These are phyloP conservation scores for Adineta ricciae DNA, from an alignment of 2,888 invertebrate genomes.

Conservation along the genomic window DNA sequence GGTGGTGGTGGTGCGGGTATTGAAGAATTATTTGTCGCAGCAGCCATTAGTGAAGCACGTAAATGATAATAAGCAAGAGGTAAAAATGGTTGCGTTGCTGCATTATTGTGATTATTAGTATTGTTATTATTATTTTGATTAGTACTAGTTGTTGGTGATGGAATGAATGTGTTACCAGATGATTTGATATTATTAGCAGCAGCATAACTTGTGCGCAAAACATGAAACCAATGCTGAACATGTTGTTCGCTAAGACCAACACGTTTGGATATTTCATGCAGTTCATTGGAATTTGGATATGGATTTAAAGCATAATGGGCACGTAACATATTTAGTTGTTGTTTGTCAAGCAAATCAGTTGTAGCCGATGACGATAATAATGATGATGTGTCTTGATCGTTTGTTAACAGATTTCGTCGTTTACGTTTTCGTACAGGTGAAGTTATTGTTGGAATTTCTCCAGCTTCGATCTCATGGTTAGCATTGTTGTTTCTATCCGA, in stretches of 20 bases:
- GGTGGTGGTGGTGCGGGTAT: background rate
- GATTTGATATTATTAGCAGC: background rate
- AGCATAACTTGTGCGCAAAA: constrained; percentile 4
- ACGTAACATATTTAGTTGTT: constrained; percentile 20
- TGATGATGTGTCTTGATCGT: background rate
- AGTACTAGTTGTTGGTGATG: background rate
- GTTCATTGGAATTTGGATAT: constrained; percentile 15
- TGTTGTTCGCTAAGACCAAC: constrained; percentile 20
- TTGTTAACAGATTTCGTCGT: background rate
- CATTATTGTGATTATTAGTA: background rate
- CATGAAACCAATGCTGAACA: constrained; percentile 20
- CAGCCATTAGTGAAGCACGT: constrained; percentile 21
- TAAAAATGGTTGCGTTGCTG: background rate
- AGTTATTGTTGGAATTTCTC: constrained; percentile 16
- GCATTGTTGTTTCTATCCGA: background rate
- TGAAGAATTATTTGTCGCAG: background rate
- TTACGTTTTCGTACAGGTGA: background rate
- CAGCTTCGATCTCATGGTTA: constrained; percentile 11
- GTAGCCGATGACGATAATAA: background rate
- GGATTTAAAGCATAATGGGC: constrained; percentile 20
- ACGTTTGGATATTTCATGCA: constrained; percentile 19
- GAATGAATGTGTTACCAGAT: background rate
- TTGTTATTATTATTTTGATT: background rate
- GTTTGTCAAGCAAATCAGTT: background rate
- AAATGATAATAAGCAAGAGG: constrained; percentile 8